A percentile compares a stretch with the other conserved stretches of the same genome.
Conservation (phyloP, 2,888 invertebrate species). For the Allacma fusca region DNA sequence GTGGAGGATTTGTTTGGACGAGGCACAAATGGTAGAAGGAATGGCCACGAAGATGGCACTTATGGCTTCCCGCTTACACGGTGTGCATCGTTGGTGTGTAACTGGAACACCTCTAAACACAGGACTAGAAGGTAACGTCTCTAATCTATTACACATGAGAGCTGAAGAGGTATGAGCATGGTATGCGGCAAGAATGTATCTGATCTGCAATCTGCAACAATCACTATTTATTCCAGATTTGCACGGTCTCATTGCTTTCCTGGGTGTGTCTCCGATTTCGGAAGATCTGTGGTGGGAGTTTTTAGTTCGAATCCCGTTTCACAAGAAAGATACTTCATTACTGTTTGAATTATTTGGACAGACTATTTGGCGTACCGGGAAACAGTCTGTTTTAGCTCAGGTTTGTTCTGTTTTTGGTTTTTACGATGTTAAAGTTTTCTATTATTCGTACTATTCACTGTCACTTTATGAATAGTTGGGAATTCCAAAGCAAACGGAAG, state of each 20-base stretch:
- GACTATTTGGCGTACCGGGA: conserved; percentile 76
- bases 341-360: conserved; percentile 68
- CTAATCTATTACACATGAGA: no score
- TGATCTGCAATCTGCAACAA: no score
- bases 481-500: conserved; percentile 71
- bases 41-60: conserved; percentile 54
- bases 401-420: conserved; percentile 60
- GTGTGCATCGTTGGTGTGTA: conserved; percentile 76
- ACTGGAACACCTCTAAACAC: conserved; percentile 77
- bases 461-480: conserved; percentile 65
- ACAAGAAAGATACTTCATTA: conserved; percentile 65
- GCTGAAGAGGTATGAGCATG: no score
- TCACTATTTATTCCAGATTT: conserved; percentile 67
- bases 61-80: conserved; percentile 71
- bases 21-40: conserved; percentile 80
- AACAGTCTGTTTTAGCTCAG: conserved; percentile 73
- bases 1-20: conserved; percentile 82
- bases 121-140: conserved; percentile 54
- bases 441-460: neutral
- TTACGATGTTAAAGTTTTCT: no score
- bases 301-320: conserved; percentile 68
- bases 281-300: conserved; percentile 68
- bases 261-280: conserved; percentile 70
- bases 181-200: no score
- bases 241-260: conserved; percentile 71